Percentiles rank a stretch among this genome's conserved stretches.
Evolutionary conservation across 2,797 vertebrate species (phyloP).

Genomic region (Leptoclinus maculatus): DNA sequence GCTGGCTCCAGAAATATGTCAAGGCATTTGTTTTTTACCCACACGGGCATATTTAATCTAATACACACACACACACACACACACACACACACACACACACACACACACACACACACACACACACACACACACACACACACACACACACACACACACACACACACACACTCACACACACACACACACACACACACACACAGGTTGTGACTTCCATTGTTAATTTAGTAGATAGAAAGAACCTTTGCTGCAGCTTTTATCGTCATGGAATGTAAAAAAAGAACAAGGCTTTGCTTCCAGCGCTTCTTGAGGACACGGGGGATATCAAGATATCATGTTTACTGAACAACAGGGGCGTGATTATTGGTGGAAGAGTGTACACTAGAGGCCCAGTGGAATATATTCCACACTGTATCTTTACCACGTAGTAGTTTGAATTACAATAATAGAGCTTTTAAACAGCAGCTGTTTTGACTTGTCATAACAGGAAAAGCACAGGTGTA

Average conservation of each 20-base stretch:
- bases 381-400: neutral
- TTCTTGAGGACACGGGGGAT: neutral
- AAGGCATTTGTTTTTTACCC: neutral
- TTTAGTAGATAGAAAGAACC: neutral
- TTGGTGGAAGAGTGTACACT: neutral
- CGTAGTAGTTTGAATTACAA: neutral
- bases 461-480: too few species aligned
- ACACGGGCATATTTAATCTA: neutral
- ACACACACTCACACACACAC: neutral
- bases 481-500: neutral
- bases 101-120: neutral
- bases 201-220: neutral
- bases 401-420: neutral
- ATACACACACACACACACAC: neutral
- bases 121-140: neutral
- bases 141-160: neutral
- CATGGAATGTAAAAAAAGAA: neutral
- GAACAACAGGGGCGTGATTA: neutral
- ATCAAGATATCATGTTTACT: neutral
- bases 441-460: neutral
- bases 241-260: neutral
- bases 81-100: constrained; percentile 1
- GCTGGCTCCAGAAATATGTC: constrained; percentile 4
- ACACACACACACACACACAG: neutral
- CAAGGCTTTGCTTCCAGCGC: neutral